Evolutionary conservation across 2,888 invertebrate species (phyloP).

Genomic region (Habroteleia sp.): DNA sequence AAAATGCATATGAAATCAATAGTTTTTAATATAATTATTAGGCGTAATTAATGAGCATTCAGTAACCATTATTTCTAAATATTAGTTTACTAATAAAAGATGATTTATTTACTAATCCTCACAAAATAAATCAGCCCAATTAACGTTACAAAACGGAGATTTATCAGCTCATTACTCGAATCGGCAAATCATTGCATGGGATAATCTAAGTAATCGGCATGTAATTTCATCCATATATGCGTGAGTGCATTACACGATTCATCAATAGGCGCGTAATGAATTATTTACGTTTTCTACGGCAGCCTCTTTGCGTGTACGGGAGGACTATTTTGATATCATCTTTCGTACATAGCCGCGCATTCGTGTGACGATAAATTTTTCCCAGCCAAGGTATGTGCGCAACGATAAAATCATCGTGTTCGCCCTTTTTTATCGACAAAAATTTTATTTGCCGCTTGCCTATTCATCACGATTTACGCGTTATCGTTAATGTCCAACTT

Average conservation of each 20-base stretch:
- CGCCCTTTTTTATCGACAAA: constrained; percentile 23
- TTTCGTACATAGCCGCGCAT: constrained; percentile 29
- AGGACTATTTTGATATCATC: constrained; percentile 59
- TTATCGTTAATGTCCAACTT: constrained; percentile 12
- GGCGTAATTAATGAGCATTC: too few relatives aligned
- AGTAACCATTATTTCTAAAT: too few relatives aligned
- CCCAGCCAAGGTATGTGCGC: constrained; percentile 41
- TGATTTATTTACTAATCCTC: too few relatives aligned
- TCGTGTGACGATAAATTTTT: constrained; percentile 51
- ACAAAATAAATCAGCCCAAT: too few relatives aligned
- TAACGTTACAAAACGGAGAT: constrained; percentile 16
- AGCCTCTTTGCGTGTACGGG: constrained; percentile 45
- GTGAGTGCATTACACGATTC: constrained; percentile 68
- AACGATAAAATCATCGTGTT: constrained; percentile 49
- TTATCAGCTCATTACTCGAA: constrained; percentile 34
- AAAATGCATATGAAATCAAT: too few relatives aligned
- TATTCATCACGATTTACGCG: constrained; percentile 34
- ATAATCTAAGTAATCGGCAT: constrained; percentile 57
- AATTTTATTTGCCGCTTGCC: constrained; percentile 22
- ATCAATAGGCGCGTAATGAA: constrained; percentile 70
- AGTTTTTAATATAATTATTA: too few relatives aligned
- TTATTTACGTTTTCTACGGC: constrained; percentile 70
- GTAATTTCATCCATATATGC: constrained; percentile 53
- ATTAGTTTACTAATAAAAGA: too few relatives aligned
- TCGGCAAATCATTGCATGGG: constrained; percentile 25